Evolutionary conservation across 2,888 invertebrate species (phyloP), one percentile per base, ranked within the genome.

Genomic region (Pollenia angustigena): DNA sequence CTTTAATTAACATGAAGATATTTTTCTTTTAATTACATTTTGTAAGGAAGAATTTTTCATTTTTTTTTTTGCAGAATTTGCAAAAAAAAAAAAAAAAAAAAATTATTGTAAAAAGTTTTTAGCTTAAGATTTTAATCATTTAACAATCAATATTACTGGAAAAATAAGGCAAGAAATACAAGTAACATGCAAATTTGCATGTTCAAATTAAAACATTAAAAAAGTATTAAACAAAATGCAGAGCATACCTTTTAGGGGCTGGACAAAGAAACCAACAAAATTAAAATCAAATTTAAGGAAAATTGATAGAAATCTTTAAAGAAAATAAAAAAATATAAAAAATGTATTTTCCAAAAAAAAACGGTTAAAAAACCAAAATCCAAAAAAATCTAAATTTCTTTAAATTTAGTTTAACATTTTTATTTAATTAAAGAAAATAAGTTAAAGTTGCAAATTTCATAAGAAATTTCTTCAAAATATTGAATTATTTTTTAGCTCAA

Each of bases 1-100:
- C 87, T 87, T 87, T 87, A 87, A 87, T 87, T 87, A 87, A 87
- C 87, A 85, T 85, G 78, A 87, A 87, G 87, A 85, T 74, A 60
- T 87, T 87, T 72, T 74, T 72, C 48, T 72, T 81, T 87, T 87
- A 87, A 87, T 85, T 87, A 68, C 87, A 72, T 87, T 86, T 80
- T 60, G 50, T 11, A 40, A 40, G 64, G 6, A n/a, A 16, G 2
- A 40, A 10, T n/a, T 64, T 60, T 60, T 54, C 23, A 23, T 23
- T n/a, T 71, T 44, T n/a, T 71, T 40, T 58, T 40, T 50, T 72
- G 1, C 6, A 32, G 32, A 32, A 18, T 74, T 69, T 52, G 46
- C 23, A 2, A 69, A 50, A 75, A 52, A 50, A 72, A 60, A 32
- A 40, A 75, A 52, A 50, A 72, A 60, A 32, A 40, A 40, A 69